These are phyloP conservation scores for Solea solea DNA, from an alignment of 2,113 vertebrate species.

Conservation along the genomic window DNA sequence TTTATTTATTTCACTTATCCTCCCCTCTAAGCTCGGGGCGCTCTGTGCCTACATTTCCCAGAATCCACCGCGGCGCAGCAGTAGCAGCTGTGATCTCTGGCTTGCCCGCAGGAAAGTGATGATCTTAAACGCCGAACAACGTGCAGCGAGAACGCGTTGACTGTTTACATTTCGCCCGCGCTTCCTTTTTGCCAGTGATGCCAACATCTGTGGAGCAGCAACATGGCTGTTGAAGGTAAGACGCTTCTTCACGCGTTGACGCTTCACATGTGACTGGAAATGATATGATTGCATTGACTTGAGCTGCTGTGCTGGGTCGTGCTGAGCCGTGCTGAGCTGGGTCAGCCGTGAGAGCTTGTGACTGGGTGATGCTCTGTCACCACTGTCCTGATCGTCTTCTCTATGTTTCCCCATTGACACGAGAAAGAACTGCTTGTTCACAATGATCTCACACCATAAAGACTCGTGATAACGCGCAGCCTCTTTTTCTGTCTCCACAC, in stretches of 20 bases:
- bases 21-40: no score
- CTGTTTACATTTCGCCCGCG: slow-evolving; percentile 29
- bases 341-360: no score
- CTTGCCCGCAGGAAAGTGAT: slow-evolving; percentile 76
- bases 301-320: neutral
- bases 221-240: slow-evolving; percentile 85
- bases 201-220: slow-evolving; percentile 65
- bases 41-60: slow-evolving; percentile 77
- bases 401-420: no score
- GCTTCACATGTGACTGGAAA: neutral
- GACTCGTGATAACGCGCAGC: slow-evolving; percentile 41
- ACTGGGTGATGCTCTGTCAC: no score
- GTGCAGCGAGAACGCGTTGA: slow-evolving; percentile 64
- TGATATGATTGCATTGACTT: neutral
- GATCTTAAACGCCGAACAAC: slow-evolving; percentile 70
- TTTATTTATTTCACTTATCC: neutral
- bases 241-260: neutral
- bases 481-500: slow-evolving; percentile 30
- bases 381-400: no score
- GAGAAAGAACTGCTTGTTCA: no score
- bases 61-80: slow-evolving; percentile 61
- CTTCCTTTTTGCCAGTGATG: slow-evolving; percentile 59
- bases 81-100: slow-evolving; percentile 66
- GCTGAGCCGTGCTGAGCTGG: no score
- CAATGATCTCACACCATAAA: slow-evolving; percentile 15